Percentiles rank a stretch among this genome's conserved stretches.
phyloP scores from a whole-genome alignment of 2,797 vertebrate genomes.

The Sebastes trivittatus region DNA sequence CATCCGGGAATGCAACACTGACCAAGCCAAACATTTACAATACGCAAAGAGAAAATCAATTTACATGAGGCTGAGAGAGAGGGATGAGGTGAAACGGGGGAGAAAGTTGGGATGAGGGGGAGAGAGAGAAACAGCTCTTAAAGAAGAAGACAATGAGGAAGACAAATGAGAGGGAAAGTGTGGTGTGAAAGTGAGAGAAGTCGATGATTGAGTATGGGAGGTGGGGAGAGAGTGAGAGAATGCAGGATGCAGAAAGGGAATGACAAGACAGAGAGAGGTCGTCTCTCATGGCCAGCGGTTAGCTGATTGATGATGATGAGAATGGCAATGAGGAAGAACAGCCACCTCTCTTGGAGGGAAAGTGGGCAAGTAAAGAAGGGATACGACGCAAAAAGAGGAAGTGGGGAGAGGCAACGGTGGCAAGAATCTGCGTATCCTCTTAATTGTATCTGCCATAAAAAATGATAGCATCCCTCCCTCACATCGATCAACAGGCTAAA shows the following conservation, averaged over 20 bases:
- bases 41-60: constrained; percentile 63
- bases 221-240: constrained; percentile 51
- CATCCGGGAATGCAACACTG: constrained; percentile 57
- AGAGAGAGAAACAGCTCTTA: constrained; percentile 28
- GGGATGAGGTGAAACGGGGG: neutral
- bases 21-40: constrained; percentile 64
- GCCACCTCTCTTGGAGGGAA: constrained; percentile 33
- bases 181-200: constrained; percentile 61
- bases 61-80: constrained; percentile 52
- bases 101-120: neutral
- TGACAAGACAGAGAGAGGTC: constrained; percentile 65
- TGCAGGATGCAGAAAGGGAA: constrained; percentile 66
- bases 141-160: constrained; percentile 59
- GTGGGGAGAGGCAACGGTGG: constrained; percentile 12
- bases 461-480: constrained; percentile 55
- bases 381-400: neutral
- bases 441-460: constrained; percentile 58
- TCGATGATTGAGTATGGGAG: constrained; percentile 62
- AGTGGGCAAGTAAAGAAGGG: constrained; percentile 31
- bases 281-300: constrained; percentile 67
- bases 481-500: constrained; percentile 53
- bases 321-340: constrained; percentile 76
- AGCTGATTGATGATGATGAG: constrained; percentile 79
- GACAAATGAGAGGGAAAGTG: constrained; percentile 60
- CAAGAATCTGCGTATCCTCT: constrained; percentile 34